Conservation (phyloP, 2,113 vertebrate species). For the Pedionomus torquatus region DNA sequence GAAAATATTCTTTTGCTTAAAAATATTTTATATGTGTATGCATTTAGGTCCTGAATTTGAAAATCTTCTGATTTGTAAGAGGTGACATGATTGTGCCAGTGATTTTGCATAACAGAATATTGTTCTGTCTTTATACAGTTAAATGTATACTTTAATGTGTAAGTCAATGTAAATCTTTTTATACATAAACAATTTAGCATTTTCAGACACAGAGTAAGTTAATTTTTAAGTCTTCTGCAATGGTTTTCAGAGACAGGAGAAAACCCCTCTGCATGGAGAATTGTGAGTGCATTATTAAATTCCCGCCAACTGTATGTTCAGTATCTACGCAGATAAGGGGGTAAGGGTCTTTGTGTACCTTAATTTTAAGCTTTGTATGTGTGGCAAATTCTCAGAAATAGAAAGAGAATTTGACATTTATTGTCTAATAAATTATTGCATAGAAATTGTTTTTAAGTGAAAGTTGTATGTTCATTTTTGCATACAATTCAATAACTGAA, state of each 20-base stretch:
- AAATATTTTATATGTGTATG: neutral
- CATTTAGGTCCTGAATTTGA: neutral
- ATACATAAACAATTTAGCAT: neutral
- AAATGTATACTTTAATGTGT: neutral
- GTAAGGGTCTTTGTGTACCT: fast-evolving
- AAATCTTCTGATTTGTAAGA: neutral
- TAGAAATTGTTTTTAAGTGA: neutral
- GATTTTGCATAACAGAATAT: neutral
- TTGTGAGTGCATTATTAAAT: neutral
- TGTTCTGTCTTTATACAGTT: neutral
- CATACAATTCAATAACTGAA: neutral
- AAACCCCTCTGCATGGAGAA: fast-evolving
- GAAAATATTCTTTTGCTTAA: neutral
- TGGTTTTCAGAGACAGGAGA: neutral
- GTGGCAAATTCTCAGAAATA: neutral
- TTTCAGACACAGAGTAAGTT: neutral
- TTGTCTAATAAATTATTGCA: neutral
- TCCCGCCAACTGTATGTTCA: neutral
- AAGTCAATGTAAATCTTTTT: neutral
- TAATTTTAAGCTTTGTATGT: neutral
- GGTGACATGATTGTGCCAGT: neutral
- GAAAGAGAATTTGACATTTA: neutral
- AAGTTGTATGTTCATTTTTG: neutral
- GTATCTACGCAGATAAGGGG: fast-evolving
- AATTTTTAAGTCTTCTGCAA: neutral